phyloP scores from a whole-genome alignment of 2,797 vertebrate genomes.

The Clamator glandarius region DNA sequence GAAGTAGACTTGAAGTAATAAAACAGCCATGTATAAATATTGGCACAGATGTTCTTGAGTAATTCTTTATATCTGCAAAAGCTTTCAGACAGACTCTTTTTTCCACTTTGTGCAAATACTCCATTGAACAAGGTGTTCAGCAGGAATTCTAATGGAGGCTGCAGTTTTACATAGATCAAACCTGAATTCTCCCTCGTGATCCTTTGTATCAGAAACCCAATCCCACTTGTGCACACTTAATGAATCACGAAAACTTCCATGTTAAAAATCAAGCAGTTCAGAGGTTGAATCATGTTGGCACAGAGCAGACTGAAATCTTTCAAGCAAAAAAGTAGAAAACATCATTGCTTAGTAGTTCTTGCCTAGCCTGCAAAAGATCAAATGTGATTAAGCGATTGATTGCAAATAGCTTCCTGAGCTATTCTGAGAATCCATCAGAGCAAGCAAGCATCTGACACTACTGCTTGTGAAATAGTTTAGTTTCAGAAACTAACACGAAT shows the following conservation, averaged over 20 bases:
- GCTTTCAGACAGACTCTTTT: background rate
- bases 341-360: background rate
- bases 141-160: background rate
- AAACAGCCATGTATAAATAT: background rate
- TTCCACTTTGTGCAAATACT: background rate
- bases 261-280: background rate
- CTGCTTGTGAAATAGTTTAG: background rate
- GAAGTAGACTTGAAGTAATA: background rate
- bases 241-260: background rate
- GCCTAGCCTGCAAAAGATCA: background rate
- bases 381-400: background rate
- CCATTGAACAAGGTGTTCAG: background rate
- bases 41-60: background rate
- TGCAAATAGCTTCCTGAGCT: background rate
- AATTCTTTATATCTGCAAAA: background rate
- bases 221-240: background rate
- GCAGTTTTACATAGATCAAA: background rate
- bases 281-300: background rate
- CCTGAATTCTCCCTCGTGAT: background rate
- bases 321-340: background rate
- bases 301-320: background rate
- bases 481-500: background rate
- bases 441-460: background rate
- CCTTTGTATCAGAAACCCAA: conserved; percentile 1
- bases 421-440: background rate